Conservation (phyloP, 2,888 invertebrate species). For the Antheraea assamensis region DNA sequence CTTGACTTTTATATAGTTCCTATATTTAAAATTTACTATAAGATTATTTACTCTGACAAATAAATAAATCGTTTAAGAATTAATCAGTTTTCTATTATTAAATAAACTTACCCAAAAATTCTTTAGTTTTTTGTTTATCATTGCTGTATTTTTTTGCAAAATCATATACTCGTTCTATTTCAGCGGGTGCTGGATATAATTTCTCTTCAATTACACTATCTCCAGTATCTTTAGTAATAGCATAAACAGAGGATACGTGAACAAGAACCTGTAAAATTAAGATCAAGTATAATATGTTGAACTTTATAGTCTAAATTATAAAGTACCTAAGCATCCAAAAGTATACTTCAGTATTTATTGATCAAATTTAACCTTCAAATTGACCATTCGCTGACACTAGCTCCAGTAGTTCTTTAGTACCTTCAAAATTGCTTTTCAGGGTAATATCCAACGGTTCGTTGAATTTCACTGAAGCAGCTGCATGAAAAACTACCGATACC, state of each 20-base stretch:
- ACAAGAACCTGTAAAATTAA: not conserved
- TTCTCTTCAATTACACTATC: constrained; percentile 1
- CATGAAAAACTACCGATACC: constrained; percentile 23
- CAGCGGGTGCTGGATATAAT: not conserved
- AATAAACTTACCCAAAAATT: not conserved
- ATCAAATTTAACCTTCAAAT: constrained; percentile 18
- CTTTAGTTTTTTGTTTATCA: not conserved
- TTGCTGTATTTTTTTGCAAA: constrained; percentile 3
- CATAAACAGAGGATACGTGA: not conserved
- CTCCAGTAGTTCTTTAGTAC: constrained; percentile 21
- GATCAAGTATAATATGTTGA: not conserved
- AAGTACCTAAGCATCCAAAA: not conserved
- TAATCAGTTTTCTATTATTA: not conserved
- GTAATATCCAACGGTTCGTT: constrained; percentile 14
- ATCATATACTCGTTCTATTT: not conserved
- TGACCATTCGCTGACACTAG: constrained; percentile 20
- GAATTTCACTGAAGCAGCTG: constrained; percentile 20
- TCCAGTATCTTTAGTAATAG: not conserved
- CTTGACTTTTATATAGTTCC: no score
- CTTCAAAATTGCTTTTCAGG: constrained; percentile 19
- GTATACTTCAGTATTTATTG: not conserved
- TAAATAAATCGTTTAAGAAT: not conserved
- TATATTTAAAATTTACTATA: no score
- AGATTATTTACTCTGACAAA: not conserved
- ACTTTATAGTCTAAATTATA: not conserved